These are phyloP conservation scores for Sarcophaga carnaria DNA, from an alignment of 2,888 invertebrate genomes.

Conservation along the genomic window DNA sequence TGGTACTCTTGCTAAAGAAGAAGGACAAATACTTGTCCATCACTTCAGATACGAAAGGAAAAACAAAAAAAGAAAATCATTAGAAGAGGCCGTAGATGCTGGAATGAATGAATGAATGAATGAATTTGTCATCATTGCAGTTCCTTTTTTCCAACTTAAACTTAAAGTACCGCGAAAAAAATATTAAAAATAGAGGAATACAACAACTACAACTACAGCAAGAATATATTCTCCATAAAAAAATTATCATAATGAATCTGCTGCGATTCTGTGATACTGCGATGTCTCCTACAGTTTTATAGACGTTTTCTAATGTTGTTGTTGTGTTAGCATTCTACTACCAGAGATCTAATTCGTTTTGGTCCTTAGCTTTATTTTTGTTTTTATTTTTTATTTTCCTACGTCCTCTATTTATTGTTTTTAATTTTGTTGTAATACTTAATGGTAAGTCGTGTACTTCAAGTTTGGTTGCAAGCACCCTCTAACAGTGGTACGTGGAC, in stretches of 20 bases:
- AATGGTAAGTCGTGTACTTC: conserved; percentile 56
- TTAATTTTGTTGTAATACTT: conserved; percentile 36
- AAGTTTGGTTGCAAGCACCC: conserved; percentile 48
- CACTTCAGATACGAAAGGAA: conserved; percentile 25
- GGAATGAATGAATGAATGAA: background rate
- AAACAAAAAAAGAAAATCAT: conserved; percentile 30
- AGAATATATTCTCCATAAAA: conserved; percentile 45
- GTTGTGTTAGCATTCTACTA: background rate
- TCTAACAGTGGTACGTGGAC: conserved; percentile 33
- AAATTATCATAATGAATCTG: conserved; percentile 63
- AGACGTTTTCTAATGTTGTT: background rate
- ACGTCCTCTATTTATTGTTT: background rate
- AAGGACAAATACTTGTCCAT: conserved; percentile 60
- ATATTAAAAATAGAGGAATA: conserved; percentile 2
- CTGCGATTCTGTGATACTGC: background rate
- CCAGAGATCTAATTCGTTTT: background rate
- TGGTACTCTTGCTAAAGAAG: conserved; percentile 43
- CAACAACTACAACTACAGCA: background rate
- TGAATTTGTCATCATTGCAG: conserved; percentile 38
- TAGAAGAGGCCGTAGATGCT: background rate
- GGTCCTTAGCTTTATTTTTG: background rate
- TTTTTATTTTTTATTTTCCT: conserved; percentile 4
- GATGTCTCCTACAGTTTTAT: conserved; percentile 20
- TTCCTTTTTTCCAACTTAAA: conserved; percentile 54
- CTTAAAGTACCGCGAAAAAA: conserved; percentile 59